Evolutionary conservation across 2,888 invertebrate species (phyloP), one percentile per base, ranked within the genome.

Genomic region (Melanophora roralis): DNA sequence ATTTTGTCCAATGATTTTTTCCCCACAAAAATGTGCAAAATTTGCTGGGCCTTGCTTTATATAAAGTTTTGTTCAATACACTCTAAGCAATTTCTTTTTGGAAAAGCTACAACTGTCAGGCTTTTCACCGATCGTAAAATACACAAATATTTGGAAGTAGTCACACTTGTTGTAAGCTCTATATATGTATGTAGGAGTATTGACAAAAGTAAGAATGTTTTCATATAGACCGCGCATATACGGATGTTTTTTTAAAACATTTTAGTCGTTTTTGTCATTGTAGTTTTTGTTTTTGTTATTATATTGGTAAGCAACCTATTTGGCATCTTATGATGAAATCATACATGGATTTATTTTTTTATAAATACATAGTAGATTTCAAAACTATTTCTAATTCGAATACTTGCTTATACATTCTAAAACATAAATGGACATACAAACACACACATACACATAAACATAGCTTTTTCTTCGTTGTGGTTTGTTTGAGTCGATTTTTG

Each of bases 401-500:
- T n/a, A n/a, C n/a, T n/a, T n/a, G n/a, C n/a, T n/a, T n/a, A n/a
- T n/a, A n/a, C n/a, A 60, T 49, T 34, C 32, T 12, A 23, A 40
- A 36, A 36, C 21, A 32, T 14, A 53, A 14, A 53, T 51, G n/a
- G n/a, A 69, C 12, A 43, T 6, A 14, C 6, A n/a, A 9, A 38
- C 11, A 51, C 38, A 12, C 9, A 27, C 16, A 57, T 11, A 65
- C 2, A 4, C 11, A 7, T 49, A 36, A 32, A 27, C 16, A 65
- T 49, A 55, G 49, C 68, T 72, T 75, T 53, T 64, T 7, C 69
- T 67, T 71, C 51, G 68, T 73, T 80, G 80, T 80, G 80, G 80
- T 80, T 76, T 72, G 80, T 73, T 80, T 72, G 64, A 80, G 80
- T 80, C 72, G 76, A 76, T 76, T 80, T 80, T 80, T 80, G 80